Evolutionary conservation across 2,888 invertebrate genomes (phyloP).

Genomic region (Uropetala carovei): DNA sequence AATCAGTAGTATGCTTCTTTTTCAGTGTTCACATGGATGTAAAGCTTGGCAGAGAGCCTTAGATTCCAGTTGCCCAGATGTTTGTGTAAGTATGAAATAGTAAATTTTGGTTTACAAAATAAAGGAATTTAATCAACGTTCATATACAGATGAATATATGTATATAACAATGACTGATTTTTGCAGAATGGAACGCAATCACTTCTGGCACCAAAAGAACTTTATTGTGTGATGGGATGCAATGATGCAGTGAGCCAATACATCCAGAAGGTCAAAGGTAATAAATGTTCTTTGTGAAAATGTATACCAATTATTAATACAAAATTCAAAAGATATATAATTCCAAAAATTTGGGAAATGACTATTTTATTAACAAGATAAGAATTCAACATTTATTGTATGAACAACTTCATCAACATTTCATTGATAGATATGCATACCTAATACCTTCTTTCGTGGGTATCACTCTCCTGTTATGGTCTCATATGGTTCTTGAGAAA

Average conservation of each 20-base stretch:
- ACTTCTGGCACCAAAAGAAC: conserved; percentile 82
- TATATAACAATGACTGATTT: conserved; percentile 65
- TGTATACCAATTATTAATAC: background rate
- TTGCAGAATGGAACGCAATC: conserved; percentile 84
- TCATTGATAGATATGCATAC: background rate
- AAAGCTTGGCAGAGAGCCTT: conserved; percentile 86
- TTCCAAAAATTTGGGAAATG: background rate
- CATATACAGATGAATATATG: background rate
- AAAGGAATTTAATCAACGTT: background rate
- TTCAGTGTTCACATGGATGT: conserved; percentile 88
- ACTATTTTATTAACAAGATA: background rate
- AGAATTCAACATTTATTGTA: background rate
- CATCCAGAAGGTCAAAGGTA: conserved; percentile 84
- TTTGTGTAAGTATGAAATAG: conserved; percentile 85
- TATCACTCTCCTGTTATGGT: no score
- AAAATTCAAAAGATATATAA: conserved; percentile 57
- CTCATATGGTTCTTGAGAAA: no score
- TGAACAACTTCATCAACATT: background rate
- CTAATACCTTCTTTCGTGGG: no score
- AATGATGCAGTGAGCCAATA: conserved; percentile 87
- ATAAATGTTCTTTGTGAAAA: conserved; percentile 64
- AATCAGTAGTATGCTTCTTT: conserved; percentile 72
- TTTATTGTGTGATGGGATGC: conserved; percentile 90
- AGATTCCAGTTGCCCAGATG: conserved; percentile 85
- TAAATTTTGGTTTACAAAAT: conserved; percentile 12